Evolutionary conservation across 1,140 invertebrate species (phyloP).

Genomic region (Danaus plexippus): DNA sequence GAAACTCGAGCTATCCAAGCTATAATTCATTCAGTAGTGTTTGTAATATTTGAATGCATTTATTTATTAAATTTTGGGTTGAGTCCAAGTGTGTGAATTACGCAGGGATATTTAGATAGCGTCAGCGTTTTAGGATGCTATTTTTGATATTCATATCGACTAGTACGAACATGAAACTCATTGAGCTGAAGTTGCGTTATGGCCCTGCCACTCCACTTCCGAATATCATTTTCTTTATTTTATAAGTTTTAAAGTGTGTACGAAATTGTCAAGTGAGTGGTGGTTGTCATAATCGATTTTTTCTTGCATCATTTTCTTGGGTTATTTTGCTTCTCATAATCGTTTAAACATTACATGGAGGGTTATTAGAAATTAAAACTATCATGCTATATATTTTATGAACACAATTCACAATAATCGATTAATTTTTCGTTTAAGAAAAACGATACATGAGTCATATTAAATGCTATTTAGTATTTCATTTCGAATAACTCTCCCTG

Average conservation of each 20-base stretch:
- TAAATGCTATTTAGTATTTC: too few relatives aligned
- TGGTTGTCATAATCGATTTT: slow-evolving; percentile 16
- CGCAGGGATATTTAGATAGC: slow-evolving; percentile 41
- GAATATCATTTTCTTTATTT: neutral
- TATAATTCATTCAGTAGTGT: neutral
- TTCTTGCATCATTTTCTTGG: slow-evolving; percentile 32
- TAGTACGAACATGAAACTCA: slow-evolving; percentile 2
- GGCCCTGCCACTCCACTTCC: slow-evolving; percentile 6
- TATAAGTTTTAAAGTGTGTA: neutral
- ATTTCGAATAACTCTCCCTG: slow-evolving; percentile 37
- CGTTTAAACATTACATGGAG: slow-evolving; percentile 56
- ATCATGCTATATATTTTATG: slow-evolving; percentile 7
- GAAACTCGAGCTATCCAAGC: neutral
- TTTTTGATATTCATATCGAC: slow-evolving; percentile 26
- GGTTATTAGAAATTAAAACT: slow-evolving; percentile 35
- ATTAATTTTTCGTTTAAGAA: neutral
- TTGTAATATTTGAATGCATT: slow-evolving; percentile 15
- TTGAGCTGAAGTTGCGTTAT: slow-evolving; percentile 8
- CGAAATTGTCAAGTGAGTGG: neutral
- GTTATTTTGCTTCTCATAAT: slow-evolving; percentile 48
- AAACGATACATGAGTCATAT: too few relatives aligned
- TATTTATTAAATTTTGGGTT: slow-evolving; percentile 49
- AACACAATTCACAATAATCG: slow-evolving; percentile 1
- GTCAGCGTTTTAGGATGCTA: slow-evolving; percentile 41
- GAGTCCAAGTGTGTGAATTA: slow-evolving; percentile 57